Evolutionary conservation across 2,888 invertebrate genomes (phyloP), one percentile per base, ranked within the genome.

Genomic region (Phymatocera aterrima): DNA sequence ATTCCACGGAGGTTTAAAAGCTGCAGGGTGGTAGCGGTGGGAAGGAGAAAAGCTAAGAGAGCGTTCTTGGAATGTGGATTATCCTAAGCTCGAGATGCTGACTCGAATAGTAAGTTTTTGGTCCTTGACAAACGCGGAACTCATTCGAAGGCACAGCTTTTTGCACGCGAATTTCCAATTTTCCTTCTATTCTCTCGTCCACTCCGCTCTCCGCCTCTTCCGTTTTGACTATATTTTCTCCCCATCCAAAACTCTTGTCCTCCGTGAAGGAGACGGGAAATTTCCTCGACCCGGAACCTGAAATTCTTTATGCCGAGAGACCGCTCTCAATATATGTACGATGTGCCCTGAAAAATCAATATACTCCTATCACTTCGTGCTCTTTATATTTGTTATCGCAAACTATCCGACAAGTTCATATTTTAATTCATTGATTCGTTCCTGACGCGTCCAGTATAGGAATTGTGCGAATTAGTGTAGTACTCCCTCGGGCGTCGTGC

Each of bases 401-500:
- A n/a, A n/a, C n/a, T n/a, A n/a, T n/a, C n/a, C n/a, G n/a, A n/a
- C n/a, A n/a, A n/a, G n/a, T n/a, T n/a, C n/a, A n/a, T n/a, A n/a
- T n/a, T n/a, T n/a, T n/a, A n/a, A n/a, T n/a, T n/a, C n/a, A n/a
- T n/a, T n/a, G n/a, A n/a, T n/a, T n/a, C n/a, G n/a, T n/a, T n/a
- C n/a, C n/a, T 51, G 64, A 24, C 46, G 24, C 31, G 43, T 24
- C 48, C 60, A 82, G 80, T 82, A 82, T 82, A 81, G n/a, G n/a
- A n/a, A 82, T 79, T 82, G 81, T 83, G 82, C 79, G 81, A 82
- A 82, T 82, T 81, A 81, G 80, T 82, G 82, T 77, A 68, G 15
- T 46, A 28, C 68, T 77, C 70, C 72, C 79, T 54, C 18, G 77
- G 65, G 77, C 54, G 60, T 78, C 68, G 65, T 78, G 57, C 43